Evolutionary conservation across 2,797 vertebrate genomes (phyloP), one percentile per base, ranked within the genome.

Genomic region (Labroides dimidiatus): DNA sequence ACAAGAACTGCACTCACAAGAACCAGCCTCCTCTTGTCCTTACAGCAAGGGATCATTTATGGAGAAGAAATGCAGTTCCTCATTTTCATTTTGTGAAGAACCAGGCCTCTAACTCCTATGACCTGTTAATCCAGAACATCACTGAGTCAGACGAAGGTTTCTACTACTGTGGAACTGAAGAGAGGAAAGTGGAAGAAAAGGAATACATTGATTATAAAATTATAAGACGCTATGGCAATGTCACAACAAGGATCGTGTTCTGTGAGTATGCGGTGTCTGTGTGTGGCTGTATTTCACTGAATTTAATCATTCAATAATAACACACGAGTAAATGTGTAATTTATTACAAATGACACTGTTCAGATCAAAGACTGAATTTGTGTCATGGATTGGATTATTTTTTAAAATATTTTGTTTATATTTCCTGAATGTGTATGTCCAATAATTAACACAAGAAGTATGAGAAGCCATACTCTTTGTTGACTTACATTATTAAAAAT

Each of bases 121-220:
- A 89, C 70, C 72, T 90, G 43, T 14, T 80, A 11, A 84, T 89
- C 39, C 14, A 4, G 1, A 89, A 89, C 21, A 12, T 69, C 45
- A 77, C 62, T 20, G 11, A 50, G 0, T 66, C 58, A 3, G 80
- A 86, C 3, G 76, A 75, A 27, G 87, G 86, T 4, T 27, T 86
- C 19, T 88, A 85, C 72, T 86, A 74, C 80, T 91, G 87, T 81
- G 83, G 81, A 58, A 82, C 48, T 47, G 15, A 39, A 64, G 0
- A 43, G 2, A 0, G 0, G 0, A 64, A 0, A 0, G 39, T 77
- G n/a, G 27, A 50, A 1, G 17, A 42, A 0, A 3, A 17, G 2
- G 0, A n/a, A 30, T 0, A 0, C 0, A 61, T 74, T 3, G 0
- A 0, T 3, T 0, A 0, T 0, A 41, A 0, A 49, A 0, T 0